These are phyloP conservation scores for Luidia sarsii DNA, from an alignment of 53 echinoderm and acorn worm genomes.

Conservation along the genomic window DNA sequence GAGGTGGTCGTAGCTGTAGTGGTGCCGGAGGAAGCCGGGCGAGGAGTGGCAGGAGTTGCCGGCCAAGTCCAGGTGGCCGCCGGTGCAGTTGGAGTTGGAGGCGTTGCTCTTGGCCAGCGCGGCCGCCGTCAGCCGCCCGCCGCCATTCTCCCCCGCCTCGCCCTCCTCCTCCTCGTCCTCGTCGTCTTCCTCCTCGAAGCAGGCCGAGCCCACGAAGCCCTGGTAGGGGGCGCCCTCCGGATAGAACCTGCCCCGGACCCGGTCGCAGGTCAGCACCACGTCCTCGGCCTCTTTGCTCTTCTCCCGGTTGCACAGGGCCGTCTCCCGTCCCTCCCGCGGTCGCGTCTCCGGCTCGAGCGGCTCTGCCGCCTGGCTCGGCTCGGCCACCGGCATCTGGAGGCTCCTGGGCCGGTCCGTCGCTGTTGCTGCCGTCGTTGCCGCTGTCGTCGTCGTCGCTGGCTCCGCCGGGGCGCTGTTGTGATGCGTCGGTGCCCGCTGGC, in stretches of 20 bases:
- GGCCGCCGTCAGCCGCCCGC: not conserved
- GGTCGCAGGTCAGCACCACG: conserved; percentile 44
- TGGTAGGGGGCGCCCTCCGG: conserved; percentile 40
- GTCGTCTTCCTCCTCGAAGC: conserved; percentile 3
- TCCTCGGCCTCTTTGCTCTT: conserved; percentile 39
- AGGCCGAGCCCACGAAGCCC: not conserved
- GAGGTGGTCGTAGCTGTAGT: conserved; percentile 46
- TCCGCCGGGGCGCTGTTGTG: not conserved
- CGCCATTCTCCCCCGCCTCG: not conserved
- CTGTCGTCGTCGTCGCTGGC: not conserved
- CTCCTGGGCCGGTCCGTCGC: conserved; percentile 17
- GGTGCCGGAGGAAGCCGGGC: conserved; percentile 42
- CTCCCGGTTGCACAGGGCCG: conserved; percentile 19
- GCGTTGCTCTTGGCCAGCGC: conserved; percentile 9
- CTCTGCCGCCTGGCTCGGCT: not conserved
- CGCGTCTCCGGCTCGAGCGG: not conserved
- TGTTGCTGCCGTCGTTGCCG: not conserved
- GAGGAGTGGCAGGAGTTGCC: conserved; percentile 14
- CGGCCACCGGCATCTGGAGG: conserved; percentile 13
- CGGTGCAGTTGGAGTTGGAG: not conserved
- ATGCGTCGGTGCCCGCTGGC: conserved; percentile 10
- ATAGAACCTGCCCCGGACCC: conserved; percentile 30
- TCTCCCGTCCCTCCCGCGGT: not conserved
- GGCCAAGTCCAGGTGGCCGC: conserved; percentile 7
- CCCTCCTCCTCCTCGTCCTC: not conserved